Conservation (phyloP, 2,888 invertebrate genomes). For the Drosophila engyochracea region DNA sequence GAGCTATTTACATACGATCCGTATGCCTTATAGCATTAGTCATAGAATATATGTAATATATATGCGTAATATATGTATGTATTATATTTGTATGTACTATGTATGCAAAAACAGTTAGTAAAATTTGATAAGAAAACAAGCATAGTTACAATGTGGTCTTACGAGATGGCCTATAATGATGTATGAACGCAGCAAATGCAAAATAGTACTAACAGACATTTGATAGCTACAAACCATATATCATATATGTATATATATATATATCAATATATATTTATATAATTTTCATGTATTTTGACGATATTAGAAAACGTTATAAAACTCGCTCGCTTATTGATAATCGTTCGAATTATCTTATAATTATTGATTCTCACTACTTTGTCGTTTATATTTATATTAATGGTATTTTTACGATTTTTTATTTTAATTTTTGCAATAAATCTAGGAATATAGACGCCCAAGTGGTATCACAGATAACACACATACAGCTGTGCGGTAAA, state of each 20-base stretch:
- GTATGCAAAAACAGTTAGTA: conserved; percentile 58
- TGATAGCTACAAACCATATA: conserved; percentile 43
- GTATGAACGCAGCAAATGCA: conserved; percentile 33
- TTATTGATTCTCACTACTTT: conserved; percentile 26
- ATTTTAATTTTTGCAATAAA: conserved; percentile 23
- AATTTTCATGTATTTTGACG: conserved; percentile 30
- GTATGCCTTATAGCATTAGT: conserved; percentile 27
- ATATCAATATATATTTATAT: conserved; percentile 24
- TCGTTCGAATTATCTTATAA: conserved; percentile 36
- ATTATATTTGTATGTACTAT: conserved; percentile 27
- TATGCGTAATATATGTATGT: conserved; percentile 18
- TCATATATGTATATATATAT: conserved; percentile 27
- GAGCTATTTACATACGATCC: conserved; percentile 49
- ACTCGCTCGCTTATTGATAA: conserved; percentile 51
- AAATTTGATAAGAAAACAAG: conserved; percentile 61
- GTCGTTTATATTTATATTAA: conserved; percentile 16
- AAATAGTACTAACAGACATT: conserved; percentile 40
- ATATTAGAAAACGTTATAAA: conserved; percentile 67
- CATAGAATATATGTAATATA: conserved; percentile 16
- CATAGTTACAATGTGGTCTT: conserved; percentile 53
- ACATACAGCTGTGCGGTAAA: conserved; percentile 26
- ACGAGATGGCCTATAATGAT: conserved; percentile 20
- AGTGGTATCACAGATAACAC: conserved; percentile 73
- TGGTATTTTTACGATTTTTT: conserved; percentile 20
- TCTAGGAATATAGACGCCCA: conserved; percentile 66